Base-by-base conservation (phyloP, 1,140 invertebrate genomes). In the Chymomyza costata region DNA sequence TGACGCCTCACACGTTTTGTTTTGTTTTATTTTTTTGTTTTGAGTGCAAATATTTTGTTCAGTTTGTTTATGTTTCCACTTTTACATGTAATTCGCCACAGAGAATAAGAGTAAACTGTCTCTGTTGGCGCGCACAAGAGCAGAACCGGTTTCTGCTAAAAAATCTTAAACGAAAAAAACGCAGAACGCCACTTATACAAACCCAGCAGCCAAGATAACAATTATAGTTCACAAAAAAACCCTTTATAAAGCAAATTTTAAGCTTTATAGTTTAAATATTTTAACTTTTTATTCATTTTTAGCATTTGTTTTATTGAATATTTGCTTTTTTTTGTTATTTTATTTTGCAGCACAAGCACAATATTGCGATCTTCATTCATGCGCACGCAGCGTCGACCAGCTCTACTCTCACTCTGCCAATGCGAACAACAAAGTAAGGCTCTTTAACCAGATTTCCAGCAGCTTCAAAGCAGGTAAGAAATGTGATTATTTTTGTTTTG, bases 41-140 rank as follows among this genome's bases (percentile, higher is more conserved):
- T 41, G 13, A 31, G 14, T 28, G 47, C 41, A 51, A 62, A 62
- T 52, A 48, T 58, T 58, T 58, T 56, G 47, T 47, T 47, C 43
- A 52, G 57, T 80, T 78, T 78, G 73, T 78, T 80, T 73, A 73
- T 78, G 64, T 80, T 73, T 80, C 54, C 46, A 63, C 43, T 63
- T 56, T 37, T 61, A 58, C 58, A 52, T 54, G 63, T 38, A 44
- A 47, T 13, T 35, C 38, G 39, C 30, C n/a, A 31, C 16, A 6
- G 13, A 34, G 25, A n/a, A n/a, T n/a, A n/a, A n/a, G n/a, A n/a
- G n/a, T n/a, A n/a, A n/a, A n/a, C n/a, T n/a, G n/a, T n/a, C n/a
- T n/a, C 25, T 34, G n/a, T 34, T 3, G 5, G 5, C 31, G 31
- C 31, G 13, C 5, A 34, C 53, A 55, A 64, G 48, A 49, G 41